Percentiles rank a stretch among this genome's conserved stretches.
These are phyloP conservation scores for Smithornis capensis DNA, from an alignment of 2,113 vertebrate species.

Conservation along the genomic window DNA sequence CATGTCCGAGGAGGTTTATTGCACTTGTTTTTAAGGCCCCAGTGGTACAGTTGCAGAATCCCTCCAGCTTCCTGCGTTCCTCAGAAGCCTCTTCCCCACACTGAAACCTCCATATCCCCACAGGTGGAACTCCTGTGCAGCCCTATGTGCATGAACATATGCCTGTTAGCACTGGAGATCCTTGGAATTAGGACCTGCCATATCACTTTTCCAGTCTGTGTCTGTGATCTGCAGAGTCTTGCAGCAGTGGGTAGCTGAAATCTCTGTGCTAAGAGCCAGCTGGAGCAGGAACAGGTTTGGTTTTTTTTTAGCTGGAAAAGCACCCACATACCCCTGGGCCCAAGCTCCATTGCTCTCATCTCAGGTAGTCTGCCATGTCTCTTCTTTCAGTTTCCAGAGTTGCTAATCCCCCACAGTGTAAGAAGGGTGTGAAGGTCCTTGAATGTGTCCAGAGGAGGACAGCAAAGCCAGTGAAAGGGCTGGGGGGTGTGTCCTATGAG, in stretches of 20 bases:
- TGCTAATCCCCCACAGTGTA: not conserved
- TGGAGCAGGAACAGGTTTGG: not conserved
- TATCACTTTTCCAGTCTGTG: not conserved
- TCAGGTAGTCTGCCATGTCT: not conserved
- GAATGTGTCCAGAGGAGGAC: not conserved
- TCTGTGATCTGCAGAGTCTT: not conserved
- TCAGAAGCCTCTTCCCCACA: not conserved
- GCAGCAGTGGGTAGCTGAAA: not conserved
- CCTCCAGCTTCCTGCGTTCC: not conserved
- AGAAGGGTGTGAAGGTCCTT: not conserved
- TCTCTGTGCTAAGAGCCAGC: not conserved
- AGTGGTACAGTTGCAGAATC: not conserved
- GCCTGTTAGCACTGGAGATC: not conserved
- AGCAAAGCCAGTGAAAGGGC: not conserved
- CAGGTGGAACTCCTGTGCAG: not conserved
- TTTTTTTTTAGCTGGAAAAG: not conserved
- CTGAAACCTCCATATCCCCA: not conserved
- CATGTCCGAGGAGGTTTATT: not conserved
- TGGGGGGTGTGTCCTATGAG: not conserved
- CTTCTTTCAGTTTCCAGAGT: not conserved
- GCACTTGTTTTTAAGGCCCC: not conserved
- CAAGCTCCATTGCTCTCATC: not conserved
- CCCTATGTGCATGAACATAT: fast-evolving
- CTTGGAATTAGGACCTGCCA: not conserved
- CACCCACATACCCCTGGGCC: not conserved